Conservation (phyloP, 2,888 invertebrate species). For the Pseudolycoriella hygida region DNA sequence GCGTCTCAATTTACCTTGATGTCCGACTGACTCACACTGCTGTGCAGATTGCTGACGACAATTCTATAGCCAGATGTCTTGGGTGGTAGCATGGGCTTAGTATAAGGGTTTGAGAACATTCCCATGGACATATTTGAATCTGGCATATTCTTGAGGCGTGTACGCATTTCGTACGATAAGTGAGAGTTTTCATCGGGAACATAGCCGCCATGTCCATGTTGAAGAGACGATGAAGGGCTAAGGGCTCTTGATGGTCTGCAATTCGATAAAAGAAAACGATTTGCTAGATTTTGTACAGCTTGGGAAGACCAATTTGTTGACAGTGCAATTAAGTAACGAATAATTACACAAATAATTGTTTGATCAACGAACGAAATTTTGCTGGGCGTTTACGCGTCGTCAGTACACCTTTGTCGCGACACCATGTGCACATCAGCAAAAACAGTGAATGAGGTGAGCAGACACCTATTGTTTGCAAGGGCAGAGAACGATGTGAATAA, state of each 20-base stretch:
- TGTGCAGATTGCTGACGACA: conserved; percentile 77
- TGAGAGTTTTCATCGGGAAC: conserved; percentile 20
- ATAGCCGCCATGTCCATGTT: conserved; percentile 15
- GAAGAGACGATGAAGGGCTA: conserved; percentile 13
- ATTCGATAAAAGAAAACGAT: background rate
- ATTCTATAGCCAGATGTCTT: conserved; percentile 54
- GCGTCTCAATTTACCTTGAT: conserved; percentile 41
- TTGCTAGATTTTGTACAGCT: no score
- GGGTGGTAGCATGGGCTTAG: conserved; percentile 23
- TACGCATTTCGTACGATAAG: conserved; percentile 25
- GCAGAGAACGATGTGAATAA: no score
- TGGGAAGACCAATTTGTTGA: no score
- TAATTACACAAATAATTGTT: no score
- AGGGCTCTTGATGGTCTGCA: conserved; percentile 7
- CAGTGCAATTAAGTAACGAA: no score
- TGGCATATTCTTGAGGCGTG: conserved; percentile 23
- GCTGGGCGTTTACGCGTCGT: no score
- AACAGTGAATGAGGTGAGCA: no score
- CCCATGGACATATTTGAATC: conserved; percentile 26
- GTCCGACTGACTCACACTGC: conserved; percentile 75
- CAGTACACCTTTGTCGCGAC: no score
- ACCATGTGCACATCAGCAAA: no score
- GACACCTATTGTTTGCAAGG: no score
- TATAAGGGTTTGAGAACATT: conserved; percentile 23
- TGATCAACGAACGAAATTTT: no score